A percentile compares a stretch with the other conserved stretches of the same genome.
phyloP scores from a whole-genome alignment of 1,140 invertebrate species.

The Diabrotica undecimpunctata region DNA sequence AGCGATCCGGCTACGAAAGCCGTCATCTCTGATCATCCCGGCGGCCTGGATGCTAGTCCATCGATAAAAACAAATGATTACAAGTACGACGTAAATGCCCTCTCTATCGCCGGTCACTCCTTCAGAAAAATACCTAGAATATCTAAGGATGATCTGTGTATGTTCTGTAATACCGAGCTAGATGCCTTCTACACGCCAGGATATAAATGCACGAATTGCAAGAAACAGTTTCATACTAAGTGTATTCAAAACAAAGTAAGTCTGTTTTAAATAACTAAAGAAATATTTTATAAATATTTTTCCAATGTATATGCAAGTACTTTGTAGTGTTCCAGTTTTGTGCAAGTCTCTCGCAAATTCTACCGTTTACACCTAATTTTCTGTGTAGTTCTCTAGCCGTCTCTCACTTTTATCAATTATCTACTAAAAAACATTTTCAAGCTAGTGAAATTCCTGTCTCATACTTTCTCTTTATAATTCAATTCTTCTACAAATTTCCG shows the following conservation, averaged over 20 bases:
- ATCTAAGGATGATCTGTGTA: constrained; percentile 65
- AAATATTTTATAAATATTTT: neutral
- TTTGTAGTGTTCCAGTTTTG: too few species aligned
- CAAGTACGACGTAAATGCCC: constrained; percentile 55
- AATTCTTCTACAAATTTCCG: too few species aligned
- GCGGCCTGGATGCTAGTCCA: constrained; percentile 40
- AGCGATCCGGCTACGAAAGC: constrained; percentile 65
- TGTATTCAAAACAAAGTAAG: constrained; percentile 74
- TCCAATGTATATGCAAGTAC: too few species aligned
- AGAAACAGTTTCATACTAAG: constrained; percentile 80
- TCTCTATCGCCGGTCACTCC: constrained; percentile 66
- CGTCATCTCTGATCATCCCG: constrained; percentile 44
- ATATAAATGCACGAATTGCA: constrained; percentile 78
- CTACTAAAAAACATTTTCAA: too few species aligned
- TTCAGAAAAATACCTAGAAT: constrained; percentile 70
- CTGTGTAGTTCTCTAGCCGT: too few species aligned
- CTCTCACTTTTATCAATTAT: too few species aligned
- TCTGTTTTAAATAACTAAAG: neutral
- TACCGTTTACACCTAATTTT: too few species aligned
- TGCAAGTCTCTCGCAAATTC: too few species aligned
- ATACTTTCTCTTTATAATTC: too few species aligned
- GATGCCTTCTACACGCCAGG: constrained; percentile 78
- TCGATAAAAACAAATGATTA: constrained; percentile 49
- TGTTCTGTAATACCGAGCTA: constrained; percentile 53
- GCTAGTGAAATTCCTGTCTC: too few species aligned